Evolutionary conservation across 2,113 vertebrate genomes (phyloP), one percentile per base, ranked within the genome.

Genomic region (Phalacrocorax aristotelis): DNA sequence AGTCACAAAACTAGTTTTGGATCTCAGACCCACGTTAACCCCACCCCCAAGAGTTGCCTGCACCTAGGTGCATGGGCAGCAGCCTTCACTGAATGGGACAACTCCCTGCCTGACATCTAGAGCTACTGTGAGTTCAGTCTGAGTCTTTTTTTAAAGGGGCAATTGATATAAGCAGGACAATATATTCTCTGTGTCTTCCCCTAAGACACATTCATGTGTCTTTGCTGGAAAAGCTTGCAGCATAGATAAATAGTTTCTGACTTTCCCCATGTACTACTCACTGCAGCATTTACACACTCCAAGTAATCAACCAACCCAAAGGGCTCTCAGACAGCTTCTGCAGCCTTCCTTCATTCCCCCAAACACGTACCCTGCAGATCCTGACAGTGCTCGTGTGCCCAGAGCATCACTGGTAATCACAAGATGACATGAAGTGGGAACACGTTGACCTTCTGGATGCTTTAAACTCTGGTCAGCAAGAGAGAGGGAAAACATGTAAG

Each of bases 381-480:
- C 62, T 65, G 66, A 49, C 48, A 60, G 49, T 6, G 22, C 44
- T 55, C 11, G 1, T 51, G 27, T 68, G 65, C 44, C 75, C 48
- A 46, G 19, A 89, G 34, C 36, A 92, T 34, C 81, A 70, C 49
- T 8, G 4, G 65, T 38, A 85, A 87, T 84, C 66, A 71, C 34
- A 66, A 60, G 55, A 49, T 0, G 1, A 82, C 40, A 69, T 0
- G 0, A 78, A 92, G 77, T 0, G 0, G 65, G 84, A 89, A 60
- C 66, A 83, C 0, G 0, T 0, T 93, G 87, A 95, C 87, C 81
- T 95, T 76, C 83, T 74, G 70, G 58, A 70, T 60, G 68, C 58
- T 91, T 94, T 91, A 85, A 91, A 55, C 42, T 80, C 70, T 25
- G 20, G 40, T 66, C 87, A 90, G 46, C 36, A 77, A 29, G 51